phyloP scores from a whole-genome alignment of 2,113 vertebrate species.

The Desmodus rotundus region DNA sequence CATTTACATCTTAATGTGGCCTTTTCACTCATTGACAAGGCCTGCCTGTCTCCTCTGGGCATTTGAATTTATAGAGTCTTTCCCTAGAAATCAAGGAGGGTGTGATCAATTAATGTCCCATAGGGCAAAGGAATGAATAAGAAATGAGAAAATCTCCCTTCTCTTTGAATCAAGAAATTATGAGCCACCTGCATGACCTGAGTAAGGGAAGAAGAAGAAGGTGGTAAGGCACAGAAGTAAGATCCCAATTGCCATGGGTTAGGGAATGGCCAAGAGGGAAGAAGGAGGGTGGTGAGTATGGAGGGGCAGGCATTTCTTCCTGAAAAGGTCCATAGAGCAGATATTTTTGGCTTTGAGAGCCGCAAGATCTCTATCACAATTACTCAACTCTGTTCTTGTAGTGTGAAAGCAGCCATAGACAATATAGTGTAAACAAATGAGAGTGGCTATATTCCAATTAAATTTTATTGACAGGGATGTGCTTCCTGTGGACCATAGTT shows the following conservation, averaged over 20 bases:
- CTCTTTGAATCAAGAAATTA: background rate
- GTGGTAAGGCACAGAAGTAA: background rate
- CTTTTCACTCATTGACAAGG: background rate
- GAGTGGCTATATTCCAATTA: background rate
- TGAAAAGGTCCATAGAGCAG: background rate
- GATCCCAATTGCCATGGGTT: accelerated
- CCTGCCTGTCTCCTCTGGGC: background rate
- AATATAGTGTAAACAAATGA: background rate
- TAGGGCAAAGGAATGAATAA: background rate
- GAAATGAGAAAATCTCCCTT: background rate
- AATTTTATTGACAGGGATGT: background rate
- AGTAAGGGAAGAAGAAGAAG: background rate
- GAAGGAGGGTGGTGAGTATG: background rate
- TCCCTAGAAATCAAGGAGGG: background rate
- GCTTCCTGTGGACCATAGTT: background rate
- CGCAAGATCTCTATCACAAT: background rate
- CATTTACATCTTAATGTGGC: background rate
- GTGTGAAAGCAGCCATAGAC: background rate
- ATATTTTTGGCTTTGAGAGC: background rate
- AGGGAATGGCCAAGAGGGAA: background rate
- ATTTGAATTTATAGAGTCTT: background rate
- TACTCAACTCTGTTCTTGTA: background rate
- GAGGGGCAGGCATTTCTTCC: background rate
- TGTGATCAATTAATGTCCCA: background rate
- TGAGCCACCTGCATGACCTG: background rate